Evolutionary conservation across 2,888 invertebrate genomes (phyloP).

Genomic region (Labia minor): DNA sequence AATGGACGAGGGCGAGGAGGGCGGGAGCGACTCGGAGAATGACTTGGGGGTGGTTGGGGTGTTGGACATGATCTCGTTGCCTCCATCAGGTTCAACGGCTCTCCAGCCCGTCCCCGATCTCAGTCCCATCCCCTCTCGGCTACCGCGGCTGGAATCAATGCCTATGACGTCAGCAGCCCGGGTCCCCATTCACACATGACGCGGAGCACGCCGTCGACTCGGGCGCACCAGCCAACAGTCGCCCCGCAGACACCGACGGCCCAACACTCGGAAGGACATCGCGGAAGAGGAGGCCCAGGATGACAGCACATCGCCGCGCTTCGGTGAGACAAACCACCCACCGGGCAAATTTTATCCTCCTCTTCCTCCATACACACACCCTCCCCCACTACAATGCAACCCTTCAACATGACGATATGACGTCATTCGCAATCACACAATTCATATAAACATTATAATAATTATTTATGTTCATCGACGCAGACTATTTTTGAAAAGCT

Average conservation of each 20-base stretch:
- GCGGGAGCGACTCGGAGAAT: not conserved
- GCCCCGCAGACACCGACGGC: not conserved
- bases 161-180: constrained; percentile 6
- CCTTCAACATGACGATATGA: too few species aligned
- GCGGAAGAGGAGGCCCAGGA: too few species aligned
- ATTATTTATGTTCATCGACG: too few species aligned
- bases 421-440: too few species aligned
- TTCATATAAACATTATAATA: too few species aligned
- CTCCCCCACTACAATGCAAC: too few species aligned
- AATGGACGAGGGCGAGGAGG: not conserved
- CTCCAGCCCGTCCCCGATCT: not conserved
- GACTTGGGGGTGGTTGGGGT: too few species aligned
- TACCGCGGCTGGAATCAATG: not conserved
- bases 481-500: too few species aligned
- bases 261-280: not conserved
- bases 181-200: constrained; percentile 4
- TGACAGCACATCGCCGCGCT: too few species aligned
- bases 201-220: not conserved
- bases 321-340: too few species aligned
- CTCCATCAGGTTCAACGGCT: not conserved
- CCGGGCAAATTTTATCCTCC: too few species aligned
- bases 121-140: not conserved
- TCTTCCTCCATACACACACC: too few species aligned
- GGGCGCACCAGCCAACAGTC: not conserved
- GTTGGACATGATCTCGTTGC: not conserved